Conservation (phyloP, 2,888 invertebrate genomes). For the Hydraecia micacea region DNA sequence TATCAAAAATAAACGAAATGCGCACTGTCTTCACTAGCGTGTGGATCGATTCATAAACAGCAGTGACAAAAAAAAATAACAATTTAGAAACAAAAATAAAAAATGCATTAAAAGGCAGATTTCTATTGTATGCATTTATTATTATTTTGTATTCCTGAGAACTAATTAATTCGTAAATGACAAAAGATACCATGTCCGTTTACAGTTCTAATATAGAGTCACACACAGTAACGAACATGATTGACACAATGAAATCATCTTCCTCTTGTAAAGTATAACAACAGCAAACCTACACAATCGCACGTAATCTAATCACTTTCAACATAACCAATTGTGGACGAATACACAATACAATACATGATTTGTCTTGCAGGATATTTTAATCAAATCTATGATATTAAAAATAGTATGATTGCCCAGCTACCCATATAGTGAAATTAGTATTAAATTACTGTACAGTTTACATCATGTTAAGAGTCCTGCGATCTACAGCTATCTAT, state of each 20-base stretch:
- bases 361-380: slow-evolving; percentile 80
- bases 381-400: slow-evolving; percentile 84
- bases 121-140: slow-evolving; percentile 83
- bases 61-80: slow-evolving; percentile 68
- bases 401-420: slow-evolving; percentile 89
- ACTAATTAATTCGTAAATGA: slow-evolving; percentile 72
- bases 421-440: slow-evolving; percentile 89
- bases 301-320: slow-evolving; percentile 73
- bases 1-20: slow-evolving; percentile 82
- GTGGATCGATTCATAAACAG: slow-evolving; percentile 66
- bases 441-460: slow-evolving; percentile 88
- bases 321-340: slow-evolving; percentile 80
- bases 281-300: slow-evolving; percentile 76
- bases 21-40: slow-evolving; percentile 77
- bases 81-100: slow-evolving; percentile 76
- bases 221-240: slow-evolving; percentile 66
- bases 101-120: slow-evolving; percentile 89
- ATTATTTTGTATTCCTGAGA: slow-evolving; percentile 74
- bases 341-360: slow-evolving; percentile 79
- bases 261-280: slow-evolving; percentile 64
- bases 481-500: slow-evolving; percentile 84
- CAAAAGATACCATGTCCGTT: slow-evolving; percentile 69
- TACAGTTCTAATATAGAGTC: slow-evolving; percentile 69
- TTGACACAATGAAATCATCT: slow-evolving; percentile 63
- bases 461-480: slow-evolving; percentile 80